Evolutionary conservation across 2,797 vertebrate genomes (phyloP).

Genomic region (Labroides dimidiatus): DNA sequence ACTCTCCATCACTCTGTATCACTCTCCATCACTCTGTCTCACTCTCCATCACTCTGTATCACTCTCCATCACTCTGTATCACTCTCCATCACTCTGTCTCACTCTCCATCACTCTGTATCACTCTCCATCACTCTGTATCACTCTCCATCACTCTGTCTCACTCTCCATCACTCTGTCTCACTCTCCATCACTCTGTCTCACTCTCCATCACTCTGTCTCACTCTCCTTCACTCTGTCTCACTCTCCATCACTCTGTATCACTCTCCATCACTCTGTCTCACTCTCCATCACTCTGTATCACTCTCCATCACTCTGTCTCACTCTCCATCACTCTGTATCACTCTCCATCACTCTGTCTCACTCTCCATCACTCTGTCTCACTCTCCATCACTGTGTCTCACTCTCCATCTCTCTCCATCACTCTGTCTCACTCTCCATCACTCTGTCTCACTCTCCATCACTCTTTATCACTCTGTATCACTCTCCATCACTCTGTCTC

Average conservation of each 20-base stretch:
- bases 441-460: slow-evolving; percentile 10
- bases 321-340: slow-evolving; percentile 14
- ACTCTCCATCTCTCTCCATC: no score
- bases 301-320: slow-evolving; percentile 2
- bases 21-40: slow-evolving; percentile 14
- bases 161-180: neutral
- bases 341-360: no score
- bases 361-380: neutral
- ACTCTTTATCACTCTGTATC: no score
- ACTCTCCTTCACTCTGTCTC: slow-evolving; percentile 14
- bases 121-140: slow-evolving; percentile 14
- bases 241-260: no score
- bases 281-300: no score
- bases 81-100: no score
- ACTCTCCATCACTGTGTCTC: no score
- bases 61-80: neutral
- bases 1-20: slow-evolving; percentile 1
- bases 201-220: slow-evolving; percentile 2
- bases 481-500: neutral
- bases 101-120: slow-evolving; percentile 1
- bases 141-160: no score
- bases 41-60: no score
- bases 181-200: no score
- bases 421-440: slow-evolving; percentile 10
- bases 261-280: neutral